Base-by-base conservation (phyloP, 2,797 vertebrate species). In the Tamandua tetradactyla region DNA sequence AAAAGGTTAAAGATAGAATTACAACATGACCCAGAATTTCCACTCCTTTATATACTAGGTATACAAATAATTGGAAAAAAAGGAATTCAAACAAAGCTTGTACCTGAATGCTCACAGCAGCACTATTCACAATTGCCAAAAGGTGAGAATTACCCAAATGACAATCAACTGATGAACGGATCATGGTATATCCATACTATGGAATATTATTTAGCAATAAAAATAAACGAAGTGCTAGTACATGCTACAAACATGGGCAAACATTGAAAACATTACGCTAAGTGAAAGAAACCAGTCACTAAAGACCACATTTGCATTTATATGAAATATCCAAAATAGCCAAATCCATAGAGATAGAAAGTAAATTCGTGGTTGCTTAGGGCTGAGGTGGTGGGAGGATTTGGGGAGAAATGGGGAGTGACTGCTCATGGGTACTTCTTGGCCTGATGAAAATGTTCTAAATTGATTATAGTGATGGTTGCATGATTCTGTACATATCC, bases 271-370 rank as follows among this genome's bases (percentile, higher is more conserved):
- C 7, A 62, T n/a, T 40, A 66, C 66, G 40, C 32, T 62, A 61
- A 72, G 81, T 44, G n/a, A 75, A 94, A 85, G 72, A n/a, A 90
- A 35, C 18, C 75, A 32, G 47, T 87, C 55, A 74, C 64, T 55
- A 85, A 82, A 92, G 72, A 74, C 35, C 35, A 59, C 22, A 12
- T 55, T 25, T 62, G n/a, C 40, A 3, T 89, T 87, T 61, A 61
- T 40, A 75, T n/a, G 35, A 66, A 35, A 35, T 76, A 32, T 59
- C 71, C 85, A 42, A 22, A 23, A 44, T 5, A 89, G 80, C 64
- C 52, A 95, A 84, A 91, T 83, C 44, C 81, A 75, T 27, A 81
- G 66, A 93, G 79, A 80, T 8, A 35, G 23, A 72, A 94, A 88
- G 52, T 76, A 69, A 78, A 64, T 22, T 37, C 61, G 13, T 49